Conservation (phyloP, 2,888 invertebrate genomes). For the Venusia cambrica region DNA sequence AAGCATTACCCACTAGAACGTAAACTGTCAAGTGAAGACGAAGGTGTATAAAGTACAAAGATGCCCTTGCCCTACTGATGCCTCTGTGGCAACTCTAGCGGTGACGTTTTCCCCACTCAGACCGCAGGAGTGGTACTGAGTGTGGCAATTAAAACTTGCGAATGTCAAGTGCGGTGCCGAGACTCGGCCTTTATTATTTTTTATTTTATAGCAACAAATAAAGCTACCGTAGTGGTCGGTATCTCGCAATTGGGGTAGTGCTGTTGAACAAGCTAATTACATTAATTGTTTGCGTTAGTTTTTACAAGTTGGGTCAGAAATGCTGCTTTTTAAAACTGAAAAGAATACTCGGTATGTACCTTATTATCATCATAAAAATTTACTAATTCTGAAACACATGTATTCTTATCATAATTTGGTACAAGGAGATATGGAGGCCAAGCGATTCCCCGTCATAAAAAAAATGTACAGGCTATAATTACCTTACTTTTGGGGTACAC, state of each 20-base stretch:
- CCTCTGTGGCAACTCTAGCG: conserved; percentile 46
- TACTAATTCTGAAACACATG: no score
- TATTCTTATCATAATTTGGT: no score
- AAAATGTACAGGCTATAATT: no score
- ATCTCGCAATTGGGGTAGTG: conserved; percentile 34
- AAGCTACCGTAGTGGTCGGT: conserved; percentile 35
- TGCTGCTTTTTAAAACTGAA: no score
- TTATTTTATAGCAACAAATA: conserved; percentile 57
- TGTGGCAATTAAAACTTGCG: conserved; percentile 79
- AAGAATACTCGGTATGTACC: no score
- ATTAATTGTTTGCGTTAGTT: conserved; percentile 13
- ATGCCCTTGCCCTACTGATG: conserved; percentile 13
- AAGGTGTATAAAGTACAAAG: no score
- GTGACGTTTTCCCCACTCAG: conserved; percentile 58
- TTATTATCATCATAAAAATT: no score
- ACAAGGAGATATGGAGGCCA: no score
- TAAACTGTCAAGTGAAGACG: neutral
- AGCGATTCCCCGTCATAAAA: no score
- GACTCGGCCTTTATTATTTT: conserved; percentile 57
- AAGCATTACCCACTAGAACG: no score
- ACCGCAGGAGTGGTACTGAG: conserved; percentile 63
- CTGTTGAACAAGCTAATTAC: conserved; percentile 28
- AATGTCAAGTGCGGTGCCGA: conserved; percentile 70
- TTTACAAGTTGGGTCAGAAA: no score
- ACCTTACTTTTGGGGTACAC: no score